Evolutionary conservation across 2,113 vertebrate genomes (phyloP), one percentile per base, ranked within the genome.

Genomic region (Chaenogobius annularis): DNA sequence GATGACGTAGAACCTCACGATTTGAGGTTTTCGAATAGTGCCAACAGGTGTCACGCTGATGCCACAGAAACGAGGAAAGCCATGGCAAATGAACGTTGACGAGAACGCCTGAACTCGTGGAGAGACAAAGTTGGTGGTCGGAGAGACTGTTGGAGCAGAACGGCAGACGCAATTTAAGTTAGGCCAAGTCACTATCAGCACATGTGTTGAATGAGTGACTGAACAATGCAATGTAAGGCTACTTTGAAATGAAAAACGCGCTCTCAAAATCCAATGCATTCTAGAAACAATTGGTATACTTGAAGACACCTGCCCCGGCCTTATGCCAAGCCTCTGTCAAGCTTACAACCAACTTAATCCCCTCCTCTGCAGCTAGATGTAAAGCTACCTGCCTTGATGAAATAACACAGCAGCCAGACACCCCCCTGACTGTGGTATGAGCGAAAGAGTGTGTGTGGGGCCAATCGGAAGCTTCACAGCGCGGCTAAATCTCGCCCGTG

Each of bases 401-500:
- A 78, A 87, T 74, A 74, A 69, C 40, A 40, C 48, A 72, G 67
- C 43, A 43, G 43, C 69, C 59, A 40, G n/a, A 54, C 47, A 15
- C 13, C 12, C 14, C 26, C 26, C 22, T 19, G 58, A 35, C 14
- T 15, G 50, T 61, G 74, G 71, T 77, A 22, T n/a, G 19, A 64
- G 43, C 23, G 59, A 61, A 66, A 17, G 12, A 54, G 50, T 66
- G 69, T 73, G 55, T 66, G 78, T 47, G 68, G 66, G 66, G 74
- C 74, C 73, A 78, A 84, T 80, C 47, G 75, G 82, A 83, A 78
- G 77, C 83, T 81, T 88, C 81, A 83, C 76, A 85, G 68, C 31
- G 1, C 50, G 58, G 76, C 77, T 91, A 82, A 89, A 89, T 86
- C 87, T 81, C 70, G 75, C 86, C 84, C 76, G 85, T 87, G 85